These are phyloP conservation scores for Cheumatopsyche charites DNA, from an alignment of 1,140 invertebrate genomes.

Conservation along the genomic window DNA sequence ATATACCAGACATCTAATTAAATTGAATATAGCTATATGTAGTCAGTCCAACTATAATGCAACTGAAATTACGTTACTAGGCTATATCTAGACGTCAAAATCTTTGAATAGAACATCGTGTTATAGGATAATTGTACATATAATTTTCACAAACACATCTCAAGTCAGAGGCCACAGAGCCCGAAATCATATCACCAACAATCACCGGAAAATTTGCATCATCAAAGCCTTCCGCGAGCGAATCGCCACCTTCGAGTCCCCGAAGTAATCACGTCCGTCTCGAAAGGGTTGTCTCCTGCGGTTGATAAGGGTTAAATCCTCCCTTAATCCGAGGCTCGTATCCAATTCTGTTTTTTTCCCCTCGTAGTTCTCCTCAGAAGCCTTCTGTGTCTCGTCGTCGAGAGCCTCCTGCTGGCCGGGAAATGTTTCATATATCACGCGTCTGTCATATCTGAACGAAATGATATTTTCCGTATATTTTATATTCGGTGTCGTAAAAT, in stretches of 20 bases:
- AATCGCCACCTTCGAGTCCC: slow-evolving; percentile 29
- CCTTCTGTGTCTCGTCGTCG: background rate
- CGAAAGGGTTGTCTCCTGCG: slow-evolving; percentile 1
- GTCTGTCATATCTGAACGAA: slow-evolving; percentile 15
- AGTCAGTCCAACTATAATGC: no score
- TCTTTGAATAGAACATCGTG: no score
- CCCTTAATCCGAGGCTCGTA: slow-evolving; percentile 26
- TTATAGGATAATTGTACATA: no score
- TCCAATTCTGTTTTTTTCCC: slow-evolving; percentile 23
- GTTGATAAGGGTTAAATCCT: slow-evolving; percentile 35
- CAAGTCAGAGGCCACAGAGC: no score
- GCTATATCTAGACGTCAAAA: no score
- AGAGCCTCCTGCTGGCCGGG: background rate
- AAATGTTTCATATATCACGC: slow-evolving; percentile 32
- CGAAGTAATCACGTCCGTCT: slow-evolving; percentile 36
- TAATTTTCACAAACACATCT: no score
- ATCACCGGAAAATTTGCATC: no score
- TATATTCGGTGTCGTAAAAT: slow-evolving; percentile 11
- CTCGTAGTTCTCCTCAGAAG: background rate
- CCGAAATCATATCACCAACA: no score
- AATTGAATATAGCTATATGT: no score
- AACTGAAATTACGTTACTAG: no score
- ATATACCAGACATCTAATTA: no score
- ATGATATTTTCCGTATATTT: slow-evolving; percentile 25
- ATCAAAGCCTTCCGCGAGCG: no score